Evolutionary conservation across 2,797 vertebrate genomes (phyloP).

Genomic region (Todus mexicanus): DNA sequence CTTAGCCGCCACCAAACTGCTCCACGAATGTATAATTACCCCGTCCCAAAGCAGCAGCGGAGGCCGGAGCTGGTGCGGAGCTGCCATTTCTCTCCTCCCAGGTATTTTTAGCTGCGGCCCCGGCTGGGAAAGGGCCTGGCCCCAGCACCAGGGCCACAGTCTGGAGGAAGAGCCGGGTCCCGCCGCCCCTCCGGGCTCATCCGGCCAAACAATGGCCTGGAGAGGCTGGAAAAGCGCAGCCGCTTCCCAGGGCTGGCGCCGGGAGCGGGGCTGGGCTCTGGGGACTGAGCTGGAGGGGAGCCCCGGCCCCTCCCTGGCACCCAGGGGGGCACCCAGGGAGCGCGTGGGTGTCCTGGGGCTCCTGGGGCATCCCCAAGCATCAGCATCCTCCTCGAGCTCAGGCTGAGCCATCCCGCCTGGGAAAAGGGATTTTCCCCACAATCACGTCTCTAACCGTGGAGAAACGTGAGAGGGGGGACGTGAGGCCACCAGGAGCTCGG

Average conservation of each 20-base stretch:
- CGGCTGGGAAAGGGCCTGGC: background rate
- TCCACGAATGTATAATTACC: background rate
- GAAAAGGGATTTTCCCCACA: background rate
- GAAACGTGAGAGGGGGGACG: rapidly evolving
- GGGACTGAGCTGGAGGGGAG: background rate
- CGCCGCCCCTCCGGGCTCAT: background rate
- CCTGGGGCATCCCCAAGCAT: background rate
- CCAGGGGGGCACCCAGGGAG: rapidly evolving
- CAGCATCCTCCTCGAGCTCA: background rate
- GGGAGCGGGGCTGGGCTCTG: background rate
- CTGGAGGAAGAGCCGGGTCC: constrained; percentile 24
- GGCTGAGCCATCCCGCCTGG: background rate
- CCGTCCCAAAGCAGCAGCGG: background rate
- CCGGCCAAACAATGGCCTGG: constrained; percentile 30
- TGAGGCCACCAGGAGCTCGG: background rate
- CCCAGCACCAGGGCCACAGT: background rate
- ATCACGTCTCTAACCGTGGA: rapidly evolving
- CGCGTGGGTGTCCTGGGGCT: rapidly evolving
- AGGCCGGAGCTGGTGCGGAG: background rate
- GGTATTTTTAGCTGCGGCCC: constrained; percentile 47
- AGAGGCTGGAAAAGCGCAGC: background rate
- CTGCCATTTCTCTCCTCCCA: background rate
- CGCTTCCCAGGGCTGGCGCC: background rate
- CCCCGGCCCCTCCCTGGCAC: background rate
- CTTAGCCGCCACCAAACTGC: background rate